Percentiles rank a stretch among this genome's conserved stretches.
phyloP scores from a whole-genome alignment of 2,797 vertebrate genomes.

The Gorsachius magnificus region DNA sequence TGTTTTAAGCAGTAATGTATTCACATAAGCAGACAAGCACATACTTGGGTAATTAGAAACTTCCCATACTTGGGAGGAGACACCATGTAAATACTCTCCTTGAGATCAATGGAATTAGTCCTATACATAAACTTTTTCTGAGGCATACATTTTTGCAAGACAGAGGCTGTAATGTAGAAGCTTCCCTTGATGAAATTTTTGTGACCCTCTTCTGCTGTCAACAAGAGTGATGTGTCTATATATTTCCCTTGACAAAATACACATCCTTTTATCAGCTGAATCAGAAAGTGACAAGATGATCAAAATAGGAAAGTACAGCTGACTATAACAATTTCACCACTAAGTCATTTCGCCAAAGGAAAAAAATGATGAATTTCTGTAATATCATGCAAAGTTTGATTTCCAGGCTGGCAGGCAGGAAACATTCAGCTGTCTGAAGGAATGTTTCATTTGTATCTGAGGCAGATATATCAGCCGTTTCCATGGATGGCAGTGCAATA shows the following conservation, averaged over 20 bases:
- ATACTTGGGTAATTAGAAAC: neutral
- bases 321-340: constrained; percentile 66
- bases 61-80: neutral
- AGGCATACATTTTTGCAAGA: neutral
- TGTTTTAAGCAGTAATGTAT: neutral
- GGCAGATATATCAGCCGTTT: constrained; percentile 30
- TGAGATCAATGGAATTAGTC: neutral
- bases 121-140: neutral
- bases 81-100: neutral
- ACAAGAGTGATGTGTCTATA: constrained; percentile 63
- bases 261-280: constrained; percentile 72
- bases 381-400: constrained; percentile 65
- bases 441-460: constrained; percentile 51
- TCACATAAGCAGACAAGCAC: neutral
- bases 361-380: constrained; percentile 62
- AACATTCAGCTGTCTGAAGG: constrained; percentile 43
- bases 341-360: constrained; percentile 44
- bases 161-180: constrained; percentile 2
- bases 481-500: constrained; percentile 12
- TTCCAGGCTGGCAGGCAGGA: constrained; percentile 43
- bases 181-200: constrained; percentile 70
- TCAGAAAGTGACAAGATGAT: constrained; percentile 74
- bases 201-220: constrained; percentile 66
- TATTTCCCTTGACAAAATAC: constrained; percentile 71
- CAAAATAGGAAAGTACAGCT: constrained; percentile 71